Base-by-base conservation (phyloP, 2,797 vertebrate genomes). In the Adelosebastes latens region DNA sequence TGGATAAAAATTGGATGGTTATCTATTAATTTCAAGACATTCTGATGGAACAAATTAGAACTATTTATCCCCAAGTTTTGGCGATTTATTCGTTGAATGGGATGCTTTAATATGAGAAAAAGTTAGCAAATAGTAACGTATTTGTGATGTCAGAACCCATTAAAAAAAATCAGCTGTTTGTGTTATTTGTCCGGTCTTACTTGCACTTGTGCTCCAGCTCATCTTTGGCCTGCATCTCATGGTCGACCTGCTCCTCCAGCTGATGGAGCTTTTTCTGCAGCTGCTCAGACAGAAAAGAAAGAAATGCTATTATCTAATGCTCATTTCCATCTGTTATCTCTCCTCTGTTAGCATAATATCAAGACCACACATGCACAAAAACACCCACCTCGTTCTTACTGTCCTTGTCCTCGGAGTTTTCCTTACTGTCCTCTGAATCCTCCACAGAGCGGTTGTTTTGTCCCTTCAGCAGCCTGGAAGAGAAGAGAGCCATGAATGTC, bases 121-220 rank as follows among this genome's bases (percentile, higher is more conserved):
- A 29, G 11, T 29, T 24, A 2, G 7, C 8, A 18, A 64, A 49
- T 6, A 1, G 8, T 13, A n/a, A 59, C 12, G 46, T 59, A 25
- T 31, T 67, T 29, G 18, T 22, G 14, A n/a, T 27, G 8, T 70
- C 25, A 10, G 2, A 39, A 31, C 9, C 4, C 14, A 16, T 42
- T 10, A 5, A 24, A 11, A 11, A n/a, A 1, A 24, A 29, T 46
- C 42, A 46, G 6, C 42, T 46, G 14, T 7, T 46, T 16, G 42
- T 0, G 42, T 16, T 16, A n/a, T 56, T 6, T 2, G n/a, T 80
- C 18, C 11, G 7, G 9, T 81, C 92, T 11, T 96, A 99, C 99
- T 95, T 98, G 97, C 92, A 98, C 90, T 98, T 99, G 79, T 97
- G 96, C 81, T 99, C 98, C 91, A 99, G 93, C 74, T 99, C 97